A percentile compares a stretch with the other conserved stretches of the same genome.
These are phyloP conservation scores for Lutjanus argentimaculatus DNA, from an alignment of 2,797 vertebrate species.

Conservation along the genomic window DNA sequence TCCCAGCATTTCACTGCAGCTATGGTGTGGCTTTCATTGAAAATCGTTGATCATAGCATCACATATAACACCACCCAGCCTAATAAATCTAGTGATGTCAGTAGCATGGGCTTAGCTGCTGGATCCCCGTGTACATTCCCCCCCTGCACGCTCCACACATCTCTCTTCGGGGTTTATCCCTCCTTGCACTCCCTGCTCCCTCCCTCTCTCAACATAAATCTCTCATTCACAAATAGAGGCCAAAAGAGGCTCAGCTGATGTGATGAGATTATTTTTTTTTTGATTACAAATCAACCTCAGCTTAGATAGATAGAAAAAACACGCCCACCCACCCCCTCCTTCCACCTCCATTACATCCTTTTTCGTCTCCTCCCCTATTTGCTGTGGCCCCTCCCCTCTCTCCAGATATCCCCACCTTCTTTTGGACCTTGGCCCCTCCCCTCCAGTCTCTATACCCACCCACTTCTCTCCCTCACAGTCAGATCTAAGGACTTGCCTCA, in stretches of 20 bases:
- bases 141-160: not conserved
- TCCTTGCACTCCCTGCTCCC: slow-evolving; percentile 25
- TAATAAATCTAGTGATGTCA: slow-evolving; percentile 40
- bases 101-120: slow-evolving; percentile 31
- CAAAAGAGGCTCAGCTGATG: slow-evolving; percentile 85
- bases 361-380: slow-evolving; percentile 45
- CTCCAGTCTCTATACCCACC: slow-evolving; percentile 27
- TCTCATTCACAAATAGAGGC: slow-evolving; percentile 86
- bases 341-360: slow-evolving; percentile 13
- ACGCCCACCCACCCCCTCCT: slow-evolving; percentile 8
- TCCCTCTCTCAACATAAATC: slow-evolving; percentile 73
- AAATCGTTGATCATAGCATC: slow-evolving; percentile 14
- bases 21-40: not conserved
- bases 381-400: slow-evolving; percentile 47
- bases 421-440: slow-evolving; percentile 42
- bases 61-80: not conserved
- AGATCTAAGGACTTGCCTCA: slow-evolving; percentile 75
- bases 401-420: slow-evolving; percentile 51
- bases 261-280: slow-evolving; percentile 84
- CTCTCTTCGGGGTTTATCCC: slow-evolving; percentile 59
- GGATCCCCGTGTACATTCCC: slow-evolving; percentile 19
- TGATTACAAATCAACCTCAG: slow-evolving; percentile 85
- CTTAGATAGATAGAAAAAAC: slow-evolving; percentile 72
- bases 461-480: slow-evolving; percentile 77
- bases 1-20: not conserved